Conservation (phyloP, 2,888 invertebrate genomes). For the Sarcophaga variegata region DNA sequence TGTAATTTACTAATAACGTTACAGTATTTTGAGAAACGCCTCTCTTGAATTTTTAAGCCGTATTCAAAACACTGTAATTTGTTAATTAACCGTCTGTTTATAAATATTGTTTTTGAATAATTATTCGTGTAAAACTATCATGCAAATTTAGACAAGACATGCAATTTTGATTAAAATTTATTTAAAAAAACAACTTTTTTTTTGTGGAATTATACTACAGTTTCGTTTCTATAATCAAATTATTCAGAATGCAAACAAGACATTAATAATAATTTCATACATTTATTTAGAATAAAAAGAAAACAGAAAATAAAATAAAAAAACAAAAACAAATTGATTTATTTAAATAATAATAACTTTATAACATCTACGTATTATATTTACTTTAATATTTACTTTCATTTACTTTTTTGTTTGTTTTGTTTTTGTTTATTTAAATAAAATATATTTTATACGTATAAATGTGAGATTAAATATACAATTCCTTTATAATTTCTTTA, state of each 20-base stretch:
- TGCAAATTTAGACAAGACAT: neutral
- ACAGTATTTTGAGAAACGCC: too few species aligned
- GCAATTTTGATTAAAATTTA: too few species aligned
- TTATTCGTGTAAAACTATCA: constrained; percentile 1
- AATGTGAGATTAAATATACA: constrained; percentile 38
- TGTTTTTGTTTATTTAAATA: constrained; percentile 28
- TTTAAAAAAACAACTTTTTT: too few species aligned
- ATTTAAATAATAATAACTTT: neutral
- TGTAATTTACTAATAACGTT: too few species aligned
- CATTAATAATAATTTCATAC: constrained; percentile 25
- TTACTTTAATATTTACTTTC: too few species aligned
- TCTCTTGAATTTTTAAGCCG: too few species aligned
- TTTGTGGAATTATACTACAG: neutral
- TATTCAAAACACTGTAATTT: too few species aligned
- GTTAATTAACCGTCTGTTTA: neutral
- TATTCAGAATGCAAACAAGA: constrained; percentile 5
- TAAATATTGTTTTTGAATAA: neutral
- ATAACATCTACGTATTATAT: too few species aligned
- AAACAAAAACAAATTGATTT: neutral
- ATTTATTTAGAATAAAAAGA: constrained; percentile 28
- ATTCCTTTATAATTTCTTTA: constrained; percentile 11
- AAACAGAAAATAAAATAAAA: neutral
- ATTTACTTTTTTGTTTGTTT: neutral
- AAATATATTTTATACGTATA: constrained; percentile 23
- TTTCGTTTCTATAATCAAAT: neutral